phyloP scores from a whole-genome alignment of 2,888 invertebrate genomes.

The Steinernema carpocapsae region DNA sequence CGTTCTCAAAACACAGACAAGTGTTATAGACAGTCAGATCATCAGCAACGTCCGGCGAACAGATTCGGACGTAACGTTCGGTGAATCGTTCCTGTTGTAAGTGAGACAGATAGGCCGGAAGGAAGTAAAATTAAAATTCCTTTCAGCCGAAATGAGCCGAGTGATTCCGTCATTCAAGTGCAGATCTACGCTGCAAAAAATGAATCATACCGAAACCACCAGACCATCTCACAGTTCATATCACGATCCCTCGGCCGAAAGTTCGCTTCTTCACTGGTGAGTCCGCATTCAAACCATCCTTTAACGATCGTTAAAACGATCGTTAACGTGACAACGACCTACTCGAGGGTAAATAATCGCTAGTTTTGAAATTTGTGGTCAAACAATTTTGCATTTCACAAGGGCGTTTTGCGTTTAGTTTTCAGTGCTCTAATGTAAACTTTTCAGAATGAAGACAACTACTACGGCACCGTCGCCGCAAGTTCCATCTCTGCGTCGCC shows the following conservation, averaged over 20 bases:
- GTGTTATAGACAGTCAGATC: constrained; percentile 15
- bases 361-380: too few species aligned
- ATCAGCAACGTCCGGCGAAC: background rate
- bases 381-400: too few species aligned
- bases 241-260: constrained; percentile 10
- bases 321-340: background rate
- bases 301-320: too few species aligned
- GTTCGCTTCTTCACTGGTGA: constrained; percentile 8
- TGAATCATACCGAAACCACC: constrained; percentile 15
- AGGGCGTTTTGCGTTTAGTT: too few species aligned
- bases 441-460: constrained; percentile 23
- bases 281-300: too few species aligned
- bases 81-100: constrained; percentile 25
- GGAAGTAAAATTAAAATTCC: background rate
- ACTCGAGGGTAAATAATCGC: too few species aligned
- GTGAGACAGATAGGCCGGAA: too few species aligned
- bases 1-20: constrained; percentile 11
- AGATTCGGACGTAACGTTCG: constrained; percentile 13
- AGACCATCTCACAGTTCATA: constrained; percentile 1
- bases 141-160: constrained; percentile 12
- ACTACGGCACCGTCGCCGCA: constrained; percentile 3
- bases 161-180: constrained; percentile 14
- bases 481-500: background rate
- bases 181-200: constrained; percentile 8
- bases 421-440: too few species aligned